Evolutionary conservation across 2,888 invertebrate genomes (phyloP).

Genomic region (Diarsia mendica): DNA sequence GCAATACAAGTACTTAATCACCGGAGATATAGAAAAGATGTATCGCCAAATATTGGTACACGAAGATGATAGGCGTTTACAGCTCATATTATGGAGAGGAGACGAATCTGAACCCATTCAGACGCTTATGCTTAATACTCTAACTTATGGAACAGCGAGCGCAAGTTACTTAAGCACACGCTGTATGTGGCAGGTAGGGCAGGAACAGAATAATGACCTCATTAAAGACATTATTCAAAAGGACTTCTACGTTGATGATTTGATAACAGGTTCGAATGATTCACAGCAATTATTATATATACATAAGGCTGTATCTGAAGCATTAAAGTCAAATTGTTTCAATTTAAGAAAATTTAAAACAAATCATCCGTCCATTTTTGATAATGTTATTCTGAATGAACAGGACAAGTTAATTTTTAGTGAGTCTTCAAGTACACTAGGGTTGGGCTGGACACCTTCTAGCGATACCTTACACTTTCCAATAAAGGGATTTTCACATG

Average conservation of each 20-base stretch:
- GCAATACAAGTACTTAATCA: too few relatives aligned
- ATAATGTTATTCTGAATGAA: conserved; percentile 5
- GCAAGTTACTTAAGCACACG: too few relatives aligned
- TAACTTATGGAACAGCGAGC: too few relatives aligned
- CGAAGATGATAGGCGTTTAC: too few relatives aligned
- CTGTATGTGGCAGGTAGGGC: conserved; percentile 10
- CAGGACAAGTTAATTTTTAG: neutral
- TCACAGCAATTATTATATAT: conserved; percentile 6
- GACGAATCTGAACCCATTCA: too few relatives aligned
- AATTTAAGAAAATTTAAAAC: conserved; percentile 12
- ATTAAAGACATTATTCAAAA: neutral
- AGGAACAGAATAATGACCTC: conserved; percentile 1
- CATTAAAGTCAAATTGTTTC: neutral
- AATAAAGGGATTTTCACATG: too few relatives aligned
- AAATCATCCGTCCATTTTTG: neutral
- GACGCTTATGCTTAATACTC: too few relatives aligned
- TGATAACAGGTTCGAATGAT: neutral
- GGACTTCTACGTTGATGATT: conserved; percentile 8
- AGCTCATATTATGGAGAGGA: too few relatives aligned
- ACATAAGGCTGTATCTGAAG: neutral
- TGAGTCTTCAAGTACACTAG: conserved; percentile 3
- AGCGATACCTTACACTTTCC: too few relatives aligned
- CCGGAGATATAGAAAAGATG: too few relatives aligned
- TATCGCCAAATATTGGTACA: too few relatives aligned
- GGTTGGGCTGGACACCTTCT: too few relatives aligned